Base-by-base conservation (phyloP, 2,113 vertebrate species). In the Centrocercus urophasianus region DNA sequence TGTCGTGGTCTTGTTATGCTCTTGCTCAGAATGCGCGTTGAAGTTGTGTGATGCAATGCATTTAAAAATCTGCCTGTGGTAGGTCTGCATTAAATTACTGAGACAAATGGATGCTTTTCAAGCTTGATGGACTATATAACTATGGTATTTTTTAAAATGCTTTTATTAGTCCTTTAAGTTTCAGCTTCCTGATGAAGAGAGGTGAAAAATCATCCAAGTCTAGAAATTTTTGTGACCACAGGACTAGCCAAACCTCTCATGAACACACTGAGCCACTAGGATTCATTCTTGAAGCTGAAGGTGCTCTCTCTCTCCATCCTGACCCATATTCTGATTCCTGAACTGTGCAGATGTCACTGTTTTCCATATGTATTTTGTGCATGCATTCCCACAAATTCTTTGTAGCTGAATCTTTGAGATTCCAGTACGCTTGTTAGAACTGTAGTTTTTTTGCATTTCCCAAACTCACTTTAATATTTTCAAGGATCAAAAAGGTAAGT, bases 251-350 rank as follows among this genome's bases (percentile, higher is more conserved):
- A 34, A 42, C 8, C 40, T 57, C 15, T 13, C 54, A 76, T 42
- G n/a, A 56, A 6, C 14, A 88, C 24, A 24, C 3, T 34, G 36
- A 47, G 21, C 30, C 10, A 32, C 19, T 6, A 50, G 45, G 22
- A 11, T 15, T 34, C 1, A 1, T 71, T 71, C 2, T 25, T 24
- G 20, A 45, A 42, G 43, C 5, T 52, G 32, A 64, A 38, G 0
- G 0, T 32, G 8, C 13, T 83, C 7, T 3, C 8, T 19, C 11
- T 78, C 63, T 81, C 45, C 43, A 6, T 74, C 4, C 32, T 76
- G 1, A 40, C 11, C 8, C 2, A 0, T n/a, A 28, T 2, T 76
- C 48, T 73, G n/a, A 82, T 30, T 14, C 28, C 4, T 15, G 32
- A 32, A 11, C 28, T 77, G n/a, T 28, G 45, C 2, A 76, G 38